phyloP scores from a whole-genome alignment of 1,140 invertebrate genomes.

The Drosophila burlai region DNA sequence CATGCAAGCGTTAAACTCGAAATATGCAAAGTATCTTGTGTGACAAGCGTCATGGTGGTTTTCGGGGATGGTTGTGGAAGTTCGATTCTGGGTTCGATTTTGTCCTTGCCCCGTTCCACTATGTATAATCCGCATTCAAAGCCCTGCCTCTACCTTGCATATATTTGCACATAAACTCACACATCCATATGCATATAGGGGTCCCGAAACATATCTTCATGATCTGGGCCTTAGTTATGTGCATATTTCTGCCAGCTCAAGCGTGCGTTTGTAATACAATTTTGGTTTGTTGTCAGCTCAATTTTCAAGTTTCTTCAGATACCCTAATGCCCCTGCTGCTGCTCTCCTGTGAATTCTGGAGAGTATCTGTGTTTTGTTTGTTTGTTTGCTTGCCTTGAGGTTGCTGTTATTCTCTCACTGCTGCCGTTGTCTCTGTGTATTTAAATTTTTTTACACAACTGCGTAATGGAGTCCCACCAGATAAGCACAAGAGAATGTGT shows the following conservation, averaged over 20 bases:
- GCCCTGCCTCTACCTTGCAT: constrained; percentile 30
- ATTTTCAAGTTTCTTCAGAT: constrained; percentile 78
- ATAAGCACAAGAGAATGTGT: constrained; percentile 49
- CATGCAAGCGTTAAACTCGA: constrained; percentile 38
- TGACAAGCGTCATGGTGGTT: constrained; percentile 16
- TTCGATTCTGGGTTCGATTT: constrained; percentile 14
- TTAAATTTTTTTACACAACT: constrained; percentile 59
- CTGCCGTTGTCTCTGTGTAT: constrained; percentile 44
- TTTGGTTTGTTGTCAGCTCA: constrained; percentile 79
- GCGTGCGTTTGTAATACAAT: constrained; percentile 74
- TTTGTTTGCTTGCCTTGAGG: constrained; percentile 68
- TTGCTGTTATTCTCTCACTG: constrained; percentile 51
- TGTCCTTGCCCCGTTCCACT: constrained; percentile 35
- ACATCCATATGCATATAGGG: constrained; percentile 60
- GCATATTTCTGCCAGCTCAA: constrained; percentile 62
- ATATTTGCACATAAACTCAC: constrained; percentile 34
- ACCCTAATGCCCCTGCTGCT: neutral
- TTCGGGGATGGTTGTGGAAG: neutral
- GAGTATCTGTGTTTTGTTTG: constrained; percentile 49
- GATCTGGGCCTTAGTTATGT: constrained; percentile 75
- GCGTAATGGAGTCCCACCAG: constrained; percentile 46
- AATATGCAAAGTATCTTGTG: constrained; percentile 53
- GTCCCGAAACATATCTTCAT: constrained; percentile 43
- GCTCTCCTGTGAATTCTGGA: constrained; percentile 13
- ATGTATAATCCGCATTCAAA: constrained; percentile 65